Conservation (phyloP, 2,113 vertebrate genomes). For the Hassar affinis region DNA sequence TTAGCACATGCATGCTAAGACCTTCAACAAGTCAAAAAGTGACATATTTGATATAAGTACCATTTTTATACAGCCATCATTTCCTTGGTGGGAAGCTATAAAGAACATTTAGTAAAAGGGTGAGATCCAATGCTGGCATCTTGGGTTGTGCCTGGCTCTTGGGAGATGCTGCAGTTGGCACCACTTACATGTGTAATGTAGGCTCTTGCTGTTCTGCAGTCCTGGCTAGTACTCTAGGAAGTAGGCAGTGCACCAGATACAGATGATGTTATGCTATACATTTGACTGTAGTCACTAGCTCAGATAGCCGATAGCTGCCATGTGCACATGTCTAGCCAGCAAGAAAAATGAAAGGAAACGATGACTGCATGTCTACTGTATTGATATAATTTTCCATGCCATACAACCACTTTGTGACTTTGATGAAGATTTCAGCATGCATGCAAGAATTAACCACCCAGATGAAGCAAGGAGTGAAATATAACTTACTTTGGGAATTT, state of each 20-base stretch:
- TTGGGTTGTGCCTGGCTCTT: background rate
- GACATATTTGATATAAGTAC: background rate
- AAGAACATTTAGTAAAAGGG: background rate
- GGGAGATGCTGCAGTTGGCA: background rate
- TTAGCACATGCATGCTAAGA: background rate
- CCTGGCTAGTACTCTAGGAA: background rate
- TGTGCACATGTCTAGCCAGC: background rate
- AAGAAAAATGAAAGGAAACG: background rate
- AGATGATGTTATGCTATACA: background rate
- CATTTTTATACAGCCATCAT: background rate
- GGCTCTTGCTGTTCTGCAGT: background rate
- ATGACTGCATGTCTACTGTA: background rate
- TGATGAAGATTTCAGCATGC: background rate
- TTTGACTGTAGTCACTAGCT: background rate
- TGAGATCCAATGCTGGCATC: background rate
- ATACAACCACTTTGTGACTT: background rate
- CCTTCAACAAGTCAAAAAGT: background rate
- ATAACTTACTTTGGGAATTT: background rate
- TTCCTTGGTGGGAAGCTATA: background rate
- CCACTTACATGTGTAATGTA: background rate
- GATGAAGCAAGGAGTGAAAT: background rate
- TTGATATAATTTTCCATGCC: background rate
- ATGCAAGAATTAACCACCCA: background rate
- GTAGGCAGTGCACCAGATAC: background rate
- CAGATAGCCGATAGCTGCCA: background rate